A percentile compares a stretch with the other conserved stretches of the same genome.
These are phyloP conservation scores for Ochlodes sylvanus DNA, from an alignment of 2,888 invertebrate genomes.

Conservation along the genomic window DNA sequence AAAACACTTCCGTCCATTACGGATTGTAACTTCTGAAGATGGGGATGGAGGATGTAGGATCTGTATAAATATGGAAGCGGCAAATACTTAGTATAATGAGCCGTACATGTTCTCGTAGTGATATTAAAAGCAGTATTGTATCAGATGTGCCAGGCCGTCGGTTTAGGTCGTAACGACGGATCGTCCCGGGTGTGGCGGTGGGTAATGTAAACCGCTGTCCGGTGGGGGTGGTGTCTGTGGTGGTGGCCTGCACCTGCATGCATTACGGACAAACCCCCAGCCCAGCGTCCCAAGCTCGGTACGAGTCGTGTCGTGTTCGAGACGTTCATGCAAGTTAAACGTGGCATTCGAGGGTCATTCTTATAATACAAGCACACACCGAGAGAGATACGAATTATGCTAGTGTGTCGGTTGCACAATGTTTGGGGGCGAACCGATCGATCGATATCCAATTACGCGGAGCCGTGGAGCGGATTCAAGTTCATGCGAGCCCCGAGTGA, in stretches of 20 bases:
- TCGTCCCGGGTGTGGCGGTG: not conserved
- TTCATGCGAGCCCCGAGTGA: constrained; percentile 16
- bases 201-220: not conserved
- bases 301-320: constrained; percentile 18
- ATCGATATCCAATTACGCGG: constrained; percentile 16
- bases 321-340: constrained; percentile 31
- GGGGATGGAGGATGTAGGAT: too few relatives aligned
- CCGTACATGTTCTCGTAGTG: too few relatives aligned
- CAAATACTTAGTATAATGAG: too few relatives aligned
- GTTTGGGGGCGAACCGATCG: constrained; percentile 16
- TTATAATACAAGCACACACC: constrained; percentile 15
- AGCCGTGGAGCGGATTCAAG: constrained; percentile 18
- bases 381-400: not conserved
- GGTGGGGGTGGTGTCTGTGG: not conserved
- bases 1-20: too few relatives aligned
- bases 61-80: too few relatives aligned
- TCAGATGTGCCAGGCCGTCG: too few relatives aligned
- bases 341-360: constrained; percentile 19
- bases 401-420: constrained; percentile 19
- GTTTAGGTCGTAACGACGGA: not conserved
- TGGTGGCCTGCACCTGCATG: constrained; percentile 28
- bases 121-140: too few relatives aligned
- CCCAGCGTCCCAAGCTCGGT: constrained; percentile 4
- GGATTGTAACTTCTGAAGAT: too few relatives aligned
- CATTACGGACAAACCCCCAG: constrained; percentile 19